Conservation (phyloP, 2,888 invertebrate genomes). For the Megamerina dolium region DNA sequence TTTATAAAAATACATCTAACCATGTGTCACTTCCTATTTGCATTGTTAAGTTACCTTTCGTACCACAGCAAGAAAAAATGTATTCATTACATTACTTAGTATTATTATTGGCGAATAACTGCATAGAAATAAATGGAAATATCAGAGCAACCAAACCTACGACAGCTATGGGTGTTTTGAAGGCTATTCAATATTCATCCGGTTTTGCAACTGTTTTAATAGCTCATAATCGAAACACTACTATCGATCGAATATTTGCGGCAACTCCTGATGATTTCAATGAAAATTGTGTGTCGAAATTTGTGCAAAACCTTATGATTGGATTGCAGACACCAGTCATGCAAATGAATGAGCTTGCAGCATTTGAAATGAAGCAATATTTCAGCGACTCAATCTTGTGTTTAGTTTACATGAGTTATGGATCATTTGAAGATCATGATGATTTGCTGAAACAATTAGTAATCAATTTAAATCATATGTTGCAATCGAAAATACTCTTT, state of each 20-base stretch:
- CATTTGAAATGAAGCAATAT: slow-evolving; percentile 24
- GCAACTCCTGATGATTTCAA: too few relatives aligned
- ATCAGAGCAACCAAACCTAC: too few relatives aligned
- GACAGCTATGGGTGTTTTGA: slow-evolving; percentile 23
- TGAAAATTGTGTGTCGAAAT: slow-evolving; percentile 9
- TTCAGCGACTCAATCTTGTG: slow-evolving; percentile 25
- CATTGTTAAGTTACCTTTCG: too few relatives aligned
- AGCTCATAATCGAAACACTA: slow-evolving; percentile 18
- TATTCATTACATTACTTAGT: too few relatives aligned
- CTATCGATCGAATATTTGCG: too few relatives aligned
- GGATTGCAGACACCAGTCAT: slow-evolving; percentile 27
- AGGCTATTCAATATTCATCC: slow-evolving; percentile 21
- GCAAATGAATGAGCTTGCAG: slow-evolving; percentile 27
- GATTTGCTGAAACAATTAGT: slow-evolving; percentile 25
- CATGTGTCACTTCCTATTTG: too few relatives aligned
- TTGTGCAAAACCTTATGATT: slow-evolving; percentile 21
- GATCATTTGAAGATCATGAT: slow-evolving; percentile 18
- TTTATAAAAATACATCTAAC: too few relatives aligned
- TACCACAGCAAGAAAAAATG: too few relatives aligned
- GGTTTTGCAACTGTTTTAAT: slow-evolving; percentile 25
- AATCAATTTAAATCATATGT: slow-evolving; percentile 30
- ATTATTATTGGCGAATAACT: too few relatives aligned
- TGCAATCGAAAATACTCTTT: slow-evolving; percentile 31
- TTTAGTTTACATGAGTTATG: slow-evolving; percentile 25
- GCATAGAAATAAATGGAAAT: too few relatives aligned